Base-by-base conservation (phyloP, 2,113 vertebrate genomes). In the Antennarius striatus region DNA sequence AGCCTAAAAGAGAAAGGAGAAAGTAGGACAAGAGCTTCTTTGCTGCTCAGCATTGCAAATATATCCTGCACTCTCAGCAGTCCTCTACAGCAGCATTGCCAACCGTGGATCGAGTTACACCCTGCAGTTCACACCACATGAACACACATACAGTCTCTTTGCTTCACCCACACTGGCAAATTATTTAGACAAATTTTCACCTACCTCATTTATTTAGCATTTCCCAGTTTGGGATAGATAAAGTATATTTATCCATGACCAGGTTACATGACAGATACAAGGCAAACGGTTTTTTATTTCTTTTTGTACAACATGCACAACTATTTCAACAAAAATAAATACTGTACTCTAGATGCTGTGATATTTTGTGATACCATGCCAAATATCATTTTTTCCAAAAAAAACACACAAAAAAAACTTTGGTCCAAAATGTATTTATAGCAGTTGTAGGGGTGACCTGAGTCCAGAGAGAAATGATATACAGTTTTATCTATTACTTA, bases 391-490 rank as follows among this genome's bases (percentile, higher is more conserved):
- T 28, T 14, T n/a, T n/a, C n/a, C n/a, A n/a, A n/a, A n/a, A n/a
- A n/a, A n/a, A n/a, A n/a, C n/a, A n/a, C n/a, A n/a, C n/a, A n/a
- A n/a, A n/a, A n/a, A n/a, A n/a, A n/a, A 56, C 22, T 22, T 22
- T 22, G 22, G 32, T 36, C 32, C 32, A 39, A 22, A 17, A 17
- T 4, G 2, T 56, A 30, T 67, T 72, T n/a, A 49, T 62, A 66
- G 46, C 46, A 10, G 61, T 29, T 75, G 81, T 77, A 80, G 86
- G 86, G 88, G 89, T 91, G 88, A 82, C 88, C 88, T 88, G 89
- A 89, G 87, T 91, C 89, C 82, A 56, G 52, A 47, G 68, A 68
- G 54, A 39, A 51, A 60, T 42, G 63, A 3, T 51, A 30, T 48
- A 55, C 48, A 39, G 46, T 78, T 63, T 74, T 48, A 52, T 17